Conservation (phyloP, 2,797 vertebrate genomes). For the Spinus pinus region DNA sequence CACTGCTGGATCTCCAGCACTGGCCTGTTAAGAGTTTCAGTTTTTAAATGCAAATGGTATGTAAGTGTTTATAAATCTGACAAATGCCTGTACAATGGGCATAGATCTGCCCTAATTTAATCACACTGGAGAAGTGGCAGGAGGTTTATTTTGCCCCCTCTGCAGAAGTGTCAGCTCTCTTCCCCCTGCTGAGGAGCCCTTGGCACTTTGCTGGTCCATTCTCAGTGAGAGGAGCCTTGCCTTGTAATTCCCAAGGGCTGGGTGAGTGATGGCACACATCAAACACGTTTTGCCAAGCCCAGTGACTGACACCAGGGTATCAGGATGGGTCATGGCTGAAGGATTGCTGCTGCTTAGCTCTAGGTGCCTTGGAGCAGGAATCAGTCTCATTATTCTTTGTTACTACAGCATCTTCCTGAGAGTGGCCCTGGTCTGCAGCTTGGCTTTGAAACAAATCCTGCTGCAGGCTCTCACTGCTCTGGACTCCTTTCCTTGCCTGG, state of each 20-base stretch:
- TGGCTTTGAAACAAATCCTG: not conserved
- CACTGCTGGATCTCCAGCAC: not conserved
- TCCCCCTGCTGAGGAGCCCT: not conserved
- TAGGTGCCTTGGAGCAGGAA: not conserved
- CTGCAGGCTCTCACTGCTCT: not conserved
- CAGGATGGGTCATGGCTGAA: not conserved
- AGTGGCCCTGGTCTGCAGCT: not conserved
- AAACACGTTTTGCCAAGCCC: not conserved
- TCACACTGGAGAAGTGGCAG: not conserved
- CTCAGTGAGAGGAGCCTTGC: not conserved
- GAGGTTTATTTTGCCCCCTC: not conserved
- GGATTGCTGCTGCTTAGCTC: not conserved
- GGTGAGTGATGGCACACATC: not conserved
- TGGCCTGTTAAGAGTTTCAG: not conserved
- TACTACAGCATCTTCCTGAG: not conserved
- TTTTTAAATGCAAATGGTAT: not conserved
- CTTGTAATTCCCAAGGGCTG: not conserved
- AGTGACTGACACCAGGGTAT: not conserved
- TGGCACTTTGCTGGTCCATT: not conserved
- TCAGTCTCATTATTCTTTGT: not conserved
- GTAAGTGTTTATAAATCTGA: not conserved
- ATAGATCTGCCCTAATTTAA: not conserved
- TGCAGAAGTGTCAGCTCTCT: not conserved
- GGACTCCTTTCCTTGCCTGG: accelerated
- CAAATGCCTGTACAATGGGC: not conserved